A percentile compares a stretch with the other conserved stretches of the same genome.
Evolutionary conservation across 2,113 vertebrate genomes (phyloP).

Genomic region (Oncorhynchus clarkii): DNA sequence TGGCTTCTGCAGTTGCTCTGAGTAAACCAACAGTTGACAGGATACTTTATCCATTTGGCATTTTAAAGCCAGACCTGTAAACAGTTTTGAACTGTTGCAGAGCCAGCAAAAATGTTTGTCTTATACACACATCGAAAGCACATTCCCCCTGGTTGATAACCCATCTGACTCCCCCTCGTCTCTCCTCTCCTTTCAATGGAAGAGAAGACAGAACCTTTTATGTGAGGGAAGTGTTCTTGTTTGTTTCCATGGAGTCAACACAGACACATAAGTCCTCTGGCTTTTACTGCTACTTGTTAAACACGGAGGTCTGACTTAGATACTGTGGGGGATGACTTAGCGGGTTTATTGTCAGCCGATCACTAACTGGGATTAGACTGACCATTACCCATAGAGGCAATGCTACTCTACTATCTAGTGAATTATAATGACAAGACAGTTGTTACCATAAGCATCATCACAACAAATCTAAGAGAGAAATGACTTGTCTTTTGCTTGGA

Average conservation of each 20-base stretch:
- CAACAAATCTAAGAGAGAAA: too few species aligned
- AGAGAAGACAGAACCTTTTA: neutral
- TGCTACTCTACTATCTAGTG: too few species aligned
- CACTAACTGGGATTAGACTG: neutral
- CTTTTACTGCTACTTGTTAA: slow-evolving; percentile 29
- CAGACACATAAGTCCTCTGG: slow-evolving; percentile 23
- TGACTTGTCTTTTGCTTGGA: too few species aligned
- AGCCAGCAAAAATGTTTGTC: too few species aligned
- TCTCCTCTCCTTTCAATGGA: slow-evolving; percentile 30
- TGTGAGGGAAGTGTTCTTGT: slow-evolving; percentile 29
- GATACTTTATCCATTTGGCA: neutral
- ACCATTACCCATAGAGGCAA: too few species aligned
- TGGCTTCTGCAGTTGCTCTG: neutral
- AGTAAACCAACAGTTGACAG: slow-evolving; percentile 7
- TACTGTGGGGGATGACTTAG: neutral
- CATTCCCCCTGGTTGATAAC: neutral
- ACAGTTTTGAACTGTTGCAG: neutral
- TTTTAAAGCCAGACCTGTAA: neutral
- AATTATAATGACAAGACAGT: too few species aligned
- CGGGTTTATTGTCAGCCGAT: neutral
- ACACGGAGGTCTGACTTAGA: neutral
- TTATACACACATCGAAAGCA: neutral
- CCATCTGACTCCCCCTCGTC: neutral
- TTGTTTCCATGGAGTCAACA: slow-evolving; percentile 68
- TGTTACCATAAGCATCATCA: too few species aligned